Evolutionary conservation across 1,140 invertebrate genomes (phyloP).

Genomic region (Pteromalus puparum): DNA sequence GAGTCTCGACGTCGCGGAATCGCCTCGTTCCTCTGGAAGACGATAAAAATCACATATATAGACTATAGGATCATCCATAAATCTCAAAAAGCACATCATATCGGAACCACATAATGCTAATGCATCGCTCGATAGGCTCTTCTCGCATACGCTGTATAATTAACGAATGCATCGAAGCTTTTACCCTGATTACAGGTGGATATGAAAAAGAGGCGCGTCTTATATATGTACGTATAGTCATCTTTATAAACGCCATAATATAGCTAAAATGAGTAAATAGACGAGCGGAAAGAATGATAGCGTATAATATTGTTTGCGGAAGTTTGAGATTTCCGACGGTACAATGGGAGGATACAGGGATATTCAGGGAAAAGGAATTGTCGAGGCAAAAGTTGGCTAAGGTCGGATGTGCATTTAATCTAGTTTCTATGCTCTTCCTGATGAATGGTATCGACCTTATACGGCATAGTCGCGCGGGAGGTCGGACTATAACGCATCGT

Average conservation of each 20-base stretch:
- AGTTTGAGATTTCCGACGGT: not conserved
- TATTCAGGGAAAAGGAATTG: not conserved
- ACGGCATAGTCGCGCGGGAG: not conserved
- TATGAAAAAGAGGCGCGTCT: too few relatives aligned
- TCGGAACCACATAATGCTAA: not conserved
- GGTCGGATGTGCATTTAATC: constrained; percentile 26
- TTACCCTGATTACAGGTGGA: constrained; percentile 17
- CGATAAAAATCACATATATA: not conserved
- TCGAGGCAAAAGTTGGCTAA: constrained; percentile 30
- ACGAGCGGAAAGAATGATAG: not conserved
- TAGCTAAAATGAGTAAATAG: not conserved
- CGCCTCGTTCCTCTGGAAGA: constrained; percentile 78
- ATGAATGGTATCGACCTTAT: constrained; percentile 6
- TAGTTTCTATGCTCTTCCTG: not conserved
- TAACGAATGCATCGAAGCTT: constrained; percentile 26
- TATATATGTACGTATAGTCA: too few relatives aligned
- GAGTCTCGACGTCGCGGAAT: constrained; percentile 77
- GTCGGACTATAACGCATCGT: not conserved
- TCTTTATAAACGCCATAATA: not conserved
- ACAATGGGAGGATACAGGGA: not conserved
- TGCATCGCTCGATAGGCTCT: not conserved
- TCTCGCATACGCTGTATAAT: not conserved
- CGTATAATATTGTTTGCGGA: not conserved
- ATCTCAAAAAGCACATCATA: not conserved
- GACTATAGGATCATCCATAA: not conserved